Percentiles rank a stretch among this genome's conserved stretches.
phyloP scores from a whole-genome alignment of 2,888 invertebrate species.

The Scaptodrosophila latifasciaeformis region DNA sequence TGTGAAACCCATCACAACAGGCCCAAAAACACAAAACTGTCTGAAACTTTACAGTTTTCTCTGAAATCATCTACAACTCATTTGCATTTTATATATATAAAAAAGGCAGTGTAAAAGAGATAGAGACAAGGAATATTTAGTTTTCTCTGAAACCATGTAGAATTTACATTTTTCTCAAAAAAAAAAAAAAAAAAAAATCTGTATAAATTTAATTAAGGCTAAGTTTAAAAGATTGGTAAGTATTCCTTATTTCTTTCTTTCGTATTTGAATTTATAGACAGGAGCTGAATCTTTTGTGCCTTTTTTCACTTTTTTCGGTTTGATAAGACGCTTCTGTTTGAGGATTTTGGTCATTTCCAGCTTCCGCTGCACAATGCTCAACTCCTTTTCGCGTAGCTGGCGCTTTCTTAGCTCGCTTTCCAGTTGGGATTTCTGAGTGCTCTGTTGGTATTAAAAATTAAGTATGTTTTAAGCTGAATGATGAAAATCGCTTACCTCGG shows the following conservation, averaged over 20 bases:
- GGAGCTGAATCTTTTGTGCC: constrained; percentile 83
- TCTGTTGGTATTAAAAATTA: constrained; percentile 70
- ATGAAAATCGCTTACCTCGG: constrained; percentile 11
- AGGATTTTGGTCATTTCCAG: constrained; percentile 83
- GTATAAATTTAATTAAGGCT: too few relatives aligned
- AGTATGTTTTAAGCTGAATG: background rate
- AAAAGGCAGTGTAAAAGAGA: too few relatives aligned
- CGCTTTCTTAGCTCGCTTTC: constrained; percentile 86
- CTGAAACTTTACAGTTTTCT: too few relatives aligned
- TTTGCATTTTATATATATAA: too few relatives aligned
- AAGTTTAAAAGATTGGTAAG: too few relatives aligned
- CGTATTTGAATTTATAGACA: constrained; percentile 86
- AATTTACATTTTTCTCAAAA: too few relatives aligned
- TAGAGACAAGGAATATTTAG: too few relatives aligned
- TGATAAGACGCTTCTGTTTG: constrained; percentile 79
- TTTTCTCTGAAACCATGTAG: too few relatives aligned
- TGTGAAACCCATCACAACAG: too few relatives aligned
- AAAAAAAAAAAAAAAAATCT: too few relatives aligned
- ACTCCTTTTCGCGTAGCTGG: constrained; percentile 84
- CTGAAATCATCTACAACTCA: too few relatives aligned
- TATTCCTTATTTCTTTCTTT: constrained; percentile 82
- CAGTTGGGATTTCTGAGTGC: constrained; percentile 75
- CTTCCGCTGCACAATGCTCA: constrained; percentile 86
- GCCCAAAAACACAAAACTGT: too few relatives aligned
- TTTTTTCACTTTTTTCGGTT: constrained; percentile 80